These are phyloP conservation scores for Nemotelus pantherinus DNA, from an alignment of 2,888 invertebrate genomes.

Conservation along the genomic window DNA sequence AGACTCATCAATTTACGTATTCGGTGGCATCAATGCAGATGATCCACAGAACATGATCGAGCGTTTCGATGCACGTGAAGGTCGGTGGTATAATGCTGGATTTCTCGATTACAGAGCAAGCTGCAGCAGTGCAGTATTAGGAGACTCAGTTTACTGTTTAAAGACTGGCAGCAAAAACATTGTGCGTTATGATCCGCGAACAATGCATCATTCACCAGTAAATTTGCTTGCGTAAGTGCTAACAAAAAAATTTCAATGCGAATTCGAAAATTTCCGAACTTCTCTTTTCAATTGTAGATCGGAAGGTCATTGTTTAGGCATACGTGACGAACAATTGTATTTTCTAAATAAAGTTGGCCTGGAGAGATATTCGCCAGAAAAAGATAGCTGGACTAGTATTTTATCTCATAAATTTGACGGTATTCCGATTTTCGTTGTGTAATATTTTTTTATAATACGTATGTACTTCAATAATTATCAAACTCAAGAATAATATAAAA, in stretches of 20 bases:
- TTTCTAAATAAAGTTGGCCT: neutral
- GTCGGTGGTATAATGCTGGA: slow-evolving; percentile 15
- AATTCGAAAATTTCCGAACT: too few relatives aligned
- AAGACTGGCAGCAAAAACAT: slow-evolving; percentile 1
- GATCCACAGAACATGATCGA: slow-evolving; percentile 10
- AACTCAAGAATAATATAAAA: too few relatives aligned
- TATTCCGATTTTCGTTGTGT: slow-evolving; percentile 20
- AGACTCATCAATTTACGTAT: slow-evolving; percentile 28
- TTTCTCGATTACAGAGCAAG: neutral
- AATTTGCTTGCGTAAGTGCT: slow-evolving; percentile 16
- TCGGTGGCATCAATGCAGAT: slow-evolving; percentile 2
- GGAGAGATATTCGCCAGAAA: neutral
- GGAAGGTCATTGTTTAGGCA: neutral
- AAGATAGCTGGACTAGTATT: slow-evolving; percentile 19
- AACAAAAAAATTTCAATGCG: too few relatives aligned
- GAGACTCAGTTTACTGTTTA: slow-evolving; percentile 20
- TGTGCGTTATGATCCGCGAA: slow-evolving; percentile 22
- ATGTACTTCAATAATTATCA: too few relatives aligned
- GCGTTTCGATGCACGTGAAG: slow-evolving; percentile 20
- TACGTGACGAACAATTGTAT: slow-evolving; percentile 11
- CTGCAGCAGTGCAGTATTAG: slow-evolving; percentile 5
- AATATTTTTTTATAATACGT: neutral
- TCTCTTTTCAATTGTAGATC: neutral
- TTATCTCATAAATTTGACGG: neutral
- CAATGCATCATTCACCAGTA: slow-evolving; percentile 19